These are phyloP conservation scores for Aethes cnicana DNA, from an alignment of 2,888 invertebrate genomes.

Conservation along the genomic window DNA sequence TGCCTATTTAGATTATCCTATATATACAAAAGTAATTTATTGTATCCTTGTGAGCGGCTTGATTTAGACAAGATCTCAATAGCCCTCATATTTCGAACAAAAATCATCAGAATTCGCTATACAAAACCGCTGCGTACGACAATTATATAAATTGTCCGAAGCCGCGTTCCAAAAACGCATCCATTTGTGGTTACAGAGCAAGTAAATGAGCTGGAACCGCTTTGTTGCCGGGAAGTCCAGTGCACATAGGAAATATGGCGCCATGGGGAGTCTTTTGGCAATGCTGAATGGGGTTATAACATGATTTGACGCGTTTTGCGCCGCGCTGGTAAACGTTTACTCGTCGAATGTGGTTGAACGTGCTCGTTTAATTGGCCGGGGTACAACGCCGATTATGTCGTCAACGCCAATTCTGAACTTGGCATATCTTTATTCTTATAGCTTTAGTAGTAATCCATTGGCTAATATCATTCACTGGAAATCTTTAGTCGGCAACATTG, in stretches of 20 bases:
- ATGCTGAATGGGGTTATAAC: slow-evolving; percentile 7
- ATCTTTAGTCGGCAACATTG: not conserved
- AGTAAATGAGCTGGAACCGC: slow-evolving; percentile 1
- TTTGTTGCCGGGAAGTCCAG: not conserved
- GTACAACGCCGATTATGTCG: slow-evolving; percentile 42
- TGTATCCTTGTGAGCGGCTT: no score
- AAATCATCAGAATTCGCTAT: no score
- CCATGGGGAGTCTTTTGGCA: slow-evolving; percentile 3
- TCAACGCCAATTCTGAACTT: not conserved
- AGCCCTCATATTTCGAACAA: no score
- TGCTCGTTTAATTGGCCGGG: slow-evolving; percentile 45
- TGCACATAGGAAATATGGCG: not conserved
- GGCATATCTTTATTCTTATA: no score
- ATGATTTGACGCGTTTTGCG: slow-evolving; percentile 24
- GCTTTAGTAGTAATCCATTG: no score
- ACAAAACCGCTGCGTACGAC: not conserved
- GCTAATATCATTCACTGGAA: not conserved
- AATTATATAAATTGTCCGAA: slow-evolving; percentile 14
- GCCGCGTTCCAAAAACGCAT: slow-evolving; percentile 15
- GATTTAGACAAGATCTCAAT: no score
- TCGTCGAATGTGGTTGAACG: slow-evolving; percentile 44
- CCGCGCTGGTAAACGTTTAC: slow-evolving; percentile 39
- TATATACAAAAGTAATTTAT: no score
- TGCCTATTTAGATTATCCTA: no score
- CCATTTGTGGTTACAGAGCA: slow-evolving; percentile 16